These are phyloP conservation scores for Maniola jurtina DNA, from an alignment of 1,140 invertebrate genomes.

Conservation along the genomic window DNA sequence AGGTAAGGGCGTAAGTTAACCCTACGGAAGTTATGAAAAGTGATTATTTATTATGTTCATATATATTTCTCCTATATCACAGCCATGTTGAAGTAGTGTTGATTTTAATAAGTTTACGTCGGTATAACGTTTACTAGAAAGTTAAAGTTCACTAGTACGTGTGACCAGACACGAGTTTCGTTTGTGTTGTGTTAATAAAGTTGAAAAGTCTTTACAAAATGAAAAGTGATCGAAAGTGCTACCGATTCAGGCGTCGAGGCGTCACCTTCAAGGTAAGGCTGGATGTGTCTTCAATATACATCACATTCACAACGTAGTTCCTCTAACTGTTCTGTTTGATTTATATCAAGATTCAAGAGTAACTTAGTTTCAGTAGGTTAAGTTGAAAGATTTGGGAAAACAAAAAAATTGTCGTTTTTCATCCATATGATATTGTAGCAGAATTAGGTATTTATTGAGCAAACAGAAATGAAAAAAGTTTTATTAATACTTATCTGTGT, in stretches of 20 bases:
- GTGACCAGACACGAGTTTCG: constrained; percentile 74
- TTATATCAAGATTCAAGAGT: constrained; percentile 13
- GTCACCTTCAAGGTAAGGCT: constrained; percentile 74
- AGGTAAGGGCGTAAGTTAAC: constrained; percentile 77
- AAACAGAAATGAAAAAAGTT: neutral
- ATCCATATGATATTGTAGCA: neutral
- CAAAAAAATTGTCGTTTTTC: neutral
- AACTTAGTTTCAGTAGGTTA: constrained; percentile 1
- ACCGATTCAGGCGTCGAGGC: constrained; percentile 72
- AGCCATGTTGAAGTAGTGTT: constrained; percentile 79
- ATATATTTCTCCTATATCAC: constrained; percentile 74
- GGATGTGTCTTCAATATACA: constrained; percentile 75
- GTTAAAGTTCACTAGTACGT: constrained; percentile 73
- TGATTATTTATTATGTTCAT: constrained; percentile 76
- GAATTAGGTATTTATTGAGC: constrained; percentile 1
- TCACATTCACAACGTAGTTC: constrained; percentile 69
- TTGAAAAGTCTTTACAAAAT: constrained; percentile 72
- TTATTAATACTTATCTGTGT: constrained; percentile 5
- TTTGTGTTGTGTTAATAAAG: constrained; percentile 77
- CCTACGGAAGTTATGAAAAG: constrained; percentile 70
- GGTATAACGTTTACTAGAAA: constrained; percentile 69
- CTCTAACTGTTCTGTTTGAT: constrained; percentile 33
- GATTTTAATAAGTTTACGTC: constrained; percentile 76
- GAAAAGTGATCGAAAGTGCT: constrained; percentile 76
- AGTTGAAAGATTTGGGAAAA: constrained; percentile 5